phyloP scores from a whole-genome alignment of 1,140 invertebrate species.

The Danaus melanippus region DNA sequence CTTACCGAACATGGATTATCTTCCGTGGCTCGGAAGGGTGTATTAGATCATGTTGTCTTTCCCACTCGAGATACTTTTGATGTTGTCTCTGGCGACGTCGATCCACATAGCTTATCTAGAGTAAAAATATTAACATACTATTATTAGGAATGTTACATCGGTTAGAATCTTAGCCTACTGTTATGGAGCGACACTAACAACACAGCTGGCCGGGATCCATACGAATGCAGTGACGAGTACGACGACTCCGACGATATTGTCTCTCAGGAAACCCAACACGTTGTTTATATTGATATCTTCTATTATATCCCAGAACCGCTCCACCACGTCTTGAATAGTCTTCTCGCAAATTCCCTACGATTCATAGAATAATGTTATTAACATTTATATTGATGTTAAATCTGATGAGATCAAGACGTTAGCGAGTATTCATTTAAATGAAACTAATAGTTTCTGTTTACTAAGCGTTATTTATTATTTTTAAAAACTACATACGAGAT shows the following conservation, averaged over 20 bases:
- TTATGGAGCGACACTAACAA: constrained; percentile 43
- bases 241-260: constrained; percentile 80
- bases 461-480: too few relatives aligned
- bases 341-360: constrained; percentile 91
- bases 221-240: constrained; percentile 90
- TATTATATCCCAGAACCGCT: constrained; percentile 96
- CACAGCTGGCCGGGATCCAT: constrained; percentile 92
- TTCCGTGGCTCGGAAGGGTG: constrained; percentile 75
- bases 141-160: too few relatives aligned
- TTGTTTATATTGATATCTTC: constrained; percentile 97
- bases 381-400: background rate
- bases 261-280: constrained; percentile 82
- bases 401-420: too few relatives aligned
- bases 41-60: constrained; percentile 75
- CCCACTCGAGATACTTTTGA: constrained; percentile 74
- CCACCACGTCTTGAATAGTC: constrained; percentile 94
- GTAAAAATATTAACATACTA: constrained; percentile 2
- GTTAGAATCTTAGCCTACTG: too few relatives aligned
- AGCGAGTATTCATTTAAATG: too few relatives aligned
- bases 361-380: constrained; percentile 1
- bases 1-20: constrained; percentile 74
- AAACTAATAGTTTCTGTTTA: too few relatives aligned
- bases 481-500: too few relatives aligned
- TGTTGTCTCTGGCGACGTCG: constrained; percentile 75
- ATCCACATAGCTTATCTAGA: constrained; percentile 83